Base-by-base conservation (phyloP, 2,888 invertebrate genomes). In the Yponomeuta sedellus region DNA sequence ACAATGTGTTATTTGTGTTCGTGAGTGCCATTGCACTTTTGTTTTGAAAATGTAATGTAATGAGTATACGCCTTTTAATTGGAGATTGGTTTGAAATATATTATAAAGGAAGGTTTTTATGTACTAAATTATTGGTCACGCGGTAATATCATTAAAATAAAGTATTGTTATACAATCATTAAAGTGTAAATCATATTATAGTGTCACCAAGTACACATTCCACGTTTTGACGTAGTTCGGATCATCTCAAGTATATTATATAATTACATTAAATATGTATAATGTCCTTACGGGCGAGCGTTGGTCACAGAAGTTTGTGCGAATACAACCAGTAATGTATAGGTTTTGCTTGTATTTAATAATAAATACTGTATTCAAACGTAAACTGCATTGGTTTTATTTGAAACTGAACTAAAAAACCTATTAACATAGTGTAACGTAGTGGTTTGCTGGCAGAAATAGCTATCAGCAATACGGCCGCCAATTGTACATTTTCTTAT, bases 291-390 rank as follows among this genome's bases (percentile, higher is more conserved):
- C 25, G 5, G 25, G 69, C 73, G 72, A 72, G 75, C 74, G 76
- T 76, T 74, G 74, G 74, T 80, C 79, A 80, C 79, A 76, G 73
- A 75, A 70, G 74, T 78, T 74, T 63, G 71, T 77, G 79, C 78
- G 78, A 78, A 79, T 75, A 77, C 74, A 77, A 80, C 75, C 80
- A 76, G 74, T 84, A 81, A 44, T 81, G 76, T 81, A 82, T 87
- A 86, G 80, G 80, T 80, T 81, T 85, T 77, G 86, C 85, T 85
- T 88, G 78, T 16, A 63, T 63, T 63, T 40, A 63, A 44, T 63
- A 82, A 82, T 82, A 83, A 86, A 85, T 79, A 77, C 81, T 63
- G 63, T 63, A 63, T 63, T 63, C 63, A 20, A 25, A 61, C 52
- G 19, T 22, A 44, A 63, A 40, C 2, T 61, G 25, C 0, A 12